A percentile compares a stretch with the other conserved stretches of the same genome.
Evolutionary conservation across 2,797 vertebrate genomes (phyloP).

Genomic region (Myripristis jacobus): DNA sequence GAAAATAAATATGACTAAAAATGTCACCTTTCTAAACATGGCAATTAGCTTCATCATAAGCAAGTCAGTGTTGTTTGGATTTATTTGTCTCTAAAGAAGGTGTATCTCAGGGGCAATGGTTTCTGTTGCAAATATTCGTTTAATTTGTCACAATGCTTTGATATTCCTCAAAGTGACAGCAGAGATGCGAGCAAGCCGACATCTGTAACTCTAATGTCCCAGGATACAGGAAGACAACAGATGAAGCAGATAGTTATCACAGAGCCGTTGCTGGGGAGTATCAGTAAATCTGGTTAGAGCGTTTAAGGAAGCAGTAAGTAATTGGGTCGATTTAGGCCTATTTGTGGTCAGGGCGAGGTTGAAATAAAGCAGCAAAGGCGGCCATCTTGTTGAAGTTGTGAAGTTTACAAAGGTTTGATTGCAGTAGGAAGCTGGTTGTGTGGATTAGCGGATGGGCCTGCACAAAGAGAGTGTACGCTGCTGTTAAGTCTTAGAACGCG

Average conservation of each 20-base stretch:
- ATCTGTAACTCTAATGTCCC: constrained; percentile 8
- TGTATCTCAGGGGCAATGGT: not conserved
- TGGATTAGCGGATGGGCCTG: constrained; percentile 72
- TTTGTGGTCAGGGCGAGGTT: constrained; percentile 77
- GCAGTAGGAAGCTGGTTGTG: constrained; percentile 74
- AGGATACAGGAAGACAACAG: constrained; percentile 46
- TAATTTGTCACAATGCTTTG: not conserved
- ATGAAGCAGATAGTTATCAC: constrained; percentile 53
- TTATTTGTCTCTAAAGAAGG: not conserved
- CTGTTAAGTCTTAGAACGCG: constrained; percentile 56
- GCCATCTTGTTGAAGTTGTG: constrained; percentile 63
- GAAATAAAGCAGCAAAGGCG: constrained; percentile 80
- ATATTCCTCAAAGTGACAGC: not conserved
- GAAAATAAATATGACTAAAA: too few relatives aligned
- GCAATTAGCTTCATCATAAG: not conserved
- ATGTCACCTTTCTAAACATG: not conserved
- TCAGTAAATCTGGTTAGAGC: constrained; percentile 66
- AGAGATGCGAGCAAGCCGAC: constrained; percentile 1
- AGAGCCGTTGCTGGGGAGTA: constrained; percentile 65
- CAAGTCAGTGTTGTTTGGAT: not conserved
- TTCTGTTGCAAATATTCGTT: not conserved
- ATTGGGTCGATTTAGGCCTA: constrained; percentile 81
- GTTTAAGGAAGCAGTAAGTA: constrained; percentile 82
- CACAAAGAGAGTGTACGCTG: constrained; percentile 46
- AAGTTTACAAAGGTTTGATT: constrained; percentile 80